A percentile compares a stretch with the other conserved stretches of the same genome.
Conservation (phyloP, 2,113 vertebrate genomes). For the Phalacrocorax aristotelis region DNA sequence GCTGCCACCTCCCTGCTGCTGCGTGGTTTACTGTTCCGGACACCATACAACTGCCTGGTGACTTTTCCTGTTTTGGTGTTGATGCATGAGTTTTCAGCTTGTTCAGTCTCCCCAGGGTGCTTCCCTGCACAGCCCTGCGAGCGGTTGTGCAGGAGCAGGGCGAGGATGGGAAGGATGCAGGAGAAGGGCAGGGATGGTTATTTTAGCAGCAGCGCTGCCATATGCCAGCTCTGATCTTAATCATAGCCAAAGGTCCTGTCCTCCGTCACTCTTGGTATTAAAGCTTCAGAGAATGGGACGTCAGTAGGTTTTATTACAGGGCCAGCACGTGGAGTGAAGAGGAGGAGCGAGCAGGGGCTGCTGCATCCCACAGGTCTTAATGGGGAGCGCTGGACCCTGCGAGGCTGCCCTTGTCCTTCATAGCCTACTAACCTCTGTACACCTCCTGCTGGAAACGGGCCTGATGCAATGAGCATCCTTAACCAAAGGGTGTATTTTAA, state of each 20-base stretch:
- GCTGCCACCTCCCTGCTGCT: not conserved
- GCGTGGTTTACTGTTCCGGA: not conserved
- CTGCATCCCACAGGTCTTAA: not conserved
- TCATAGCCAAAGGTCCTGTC: not conserved
- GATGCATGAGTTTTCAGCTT: not conserved
- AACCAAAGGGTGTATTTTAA: not conserved
- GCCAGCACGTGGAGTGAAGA: not conserved
- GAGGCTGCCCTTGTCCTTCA: not conserved
- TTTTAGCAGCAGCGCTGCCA: not conserved
- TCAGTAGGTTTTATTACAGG: not conserved
- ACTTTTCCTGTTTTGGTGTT: not conserved
- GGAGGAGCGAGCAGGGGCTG: not conserved
- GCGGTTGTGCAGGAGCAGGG: not conserved
- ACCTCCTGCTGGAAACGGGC: not conserved
- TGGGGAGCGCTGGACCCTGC: not conserved
- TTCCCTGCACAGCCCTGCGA: rapidly evolving
- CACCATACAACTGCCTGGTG: not conserved
- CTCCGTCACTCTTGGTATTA: not conserved
- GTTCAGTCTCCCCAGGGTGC: not conserved
- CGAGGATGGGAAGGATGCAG: not conserved
- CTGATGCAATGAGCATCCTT: not conserved
- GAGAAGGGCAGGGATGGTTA: not conserved
- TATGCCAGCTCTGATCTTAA: not conserved
- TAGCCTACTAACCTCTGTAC: not conserved
- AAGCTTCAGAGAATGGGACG: not conserved